phyloP scores from a whole-genome alignment of 2,888 invertebrate species.

The Branchellion lobata region DNA sequence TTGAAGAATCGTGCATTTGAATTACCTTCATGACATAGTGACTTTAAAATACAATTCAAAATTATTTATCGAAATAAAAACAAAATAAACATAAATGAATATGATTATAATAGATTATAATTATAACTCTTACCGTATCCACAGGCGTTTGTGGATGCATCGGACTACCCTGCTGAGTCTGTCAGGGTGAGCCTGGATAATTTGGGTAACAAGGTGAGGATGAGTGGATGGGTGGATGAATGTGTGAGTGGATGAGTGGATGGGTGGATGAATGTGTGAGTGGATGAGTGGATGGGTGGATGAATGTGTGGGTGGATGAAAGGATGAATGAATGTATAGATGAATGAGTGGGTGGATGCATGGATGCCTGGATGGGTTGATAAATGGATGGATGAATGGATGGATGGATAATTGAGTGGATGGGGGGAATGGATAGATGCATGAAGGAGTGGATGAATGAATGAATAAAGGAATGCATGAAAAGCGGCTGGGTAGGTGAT shows the following conservation, averaged over 20 bases:
- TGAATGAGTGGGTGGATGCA: too few relatives aligned
- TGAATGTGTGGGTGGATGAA: neutral
- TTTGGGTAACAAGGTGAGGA: conserved; percentile 46
- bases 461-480: too few relatives aligned
- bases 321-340: too few relatives aligned
- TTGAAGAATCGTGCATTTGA: too few relatives aligned
- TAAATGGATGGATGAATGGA: neutral
- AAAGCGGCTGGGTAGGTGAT: neutral
- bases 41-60: too few relatives aligned
- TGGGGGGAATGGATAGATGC: neutral
- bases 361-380: neutral
- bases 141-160: conserved; percentile 51
- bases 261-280: neutral
- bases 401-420: neutral
- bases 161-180: conserved; percentile 46
- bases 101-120: too few relatives aligned
- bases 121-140: too few relatives aligned
- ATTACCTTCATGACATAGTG: too few relatives aligned
- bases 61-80: too few relatives aligned
- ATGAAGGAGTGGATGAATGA: neutral
- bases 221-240: conserved; percentile 13
- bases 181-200: conserved; percentile 50
- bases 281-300: neutral
- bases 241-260: neutral
- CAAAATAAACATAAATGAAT: too few relatives aligned